Conservation (phyloP, 2,888 invertebrate genomes). For the Parapristionchus giblindavisi region DNA sequence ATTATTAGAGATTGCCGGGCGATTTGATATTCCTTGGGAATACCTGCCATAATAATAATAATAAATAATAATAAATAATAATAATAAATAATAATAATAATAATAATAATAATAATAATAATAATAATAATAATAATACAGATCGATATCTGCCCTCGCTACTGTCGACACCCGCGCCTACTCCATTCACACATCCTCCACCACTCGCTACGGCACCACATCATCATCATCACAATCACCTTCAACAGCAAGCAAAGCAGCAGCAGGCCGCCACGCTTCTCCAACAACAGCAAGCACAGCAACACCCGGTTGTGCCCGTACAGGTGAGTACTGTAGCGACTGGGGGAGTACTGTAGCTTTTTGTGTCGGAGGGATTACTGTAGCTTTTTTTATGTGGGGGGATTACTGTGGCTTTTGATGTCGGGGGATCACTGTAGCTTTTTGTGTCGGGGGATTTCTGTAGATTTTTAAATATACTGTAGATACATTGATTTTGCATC, state of each 20-base stretch:
- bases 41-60: too few species aligned
- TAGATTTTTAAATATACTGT: background rate
- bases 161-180: slow-evolving; percentile 4
- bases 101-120: too few species aligned
- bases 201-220: too few species aligned
- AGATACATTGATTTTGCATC: too few species aligned
- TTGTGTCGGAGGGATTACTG: background rate
- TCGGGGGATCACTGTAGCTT: background rate
- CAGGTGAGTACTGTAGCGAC: slow-evolving; percentile 16
- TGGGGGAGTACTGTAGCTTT: background rate
- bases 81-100: background rate
- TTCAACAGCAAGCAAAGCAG: slow-evolving; percentile 24
- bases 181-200: background rate
- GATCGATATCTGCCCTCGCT: slow-evolving; percentile 33
- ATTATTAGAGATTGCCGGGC: too few species aligned
- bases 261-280: slow-evolving; percentile 6
- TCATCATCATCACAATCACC: too few species aligned
- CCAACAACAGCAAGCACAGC: too few species aligned
- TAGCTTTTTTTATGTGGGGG: background rate
- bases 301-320: background rate
- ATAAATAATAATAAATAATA: too few species aligned
- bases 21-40: too few species aligned
- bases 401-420: background rate
- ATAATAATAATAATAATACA: background rate
- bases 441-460: background rate